Conservation (phyloP, 2,113 vertebrate species). For the Mus spicilegus region DNA sequence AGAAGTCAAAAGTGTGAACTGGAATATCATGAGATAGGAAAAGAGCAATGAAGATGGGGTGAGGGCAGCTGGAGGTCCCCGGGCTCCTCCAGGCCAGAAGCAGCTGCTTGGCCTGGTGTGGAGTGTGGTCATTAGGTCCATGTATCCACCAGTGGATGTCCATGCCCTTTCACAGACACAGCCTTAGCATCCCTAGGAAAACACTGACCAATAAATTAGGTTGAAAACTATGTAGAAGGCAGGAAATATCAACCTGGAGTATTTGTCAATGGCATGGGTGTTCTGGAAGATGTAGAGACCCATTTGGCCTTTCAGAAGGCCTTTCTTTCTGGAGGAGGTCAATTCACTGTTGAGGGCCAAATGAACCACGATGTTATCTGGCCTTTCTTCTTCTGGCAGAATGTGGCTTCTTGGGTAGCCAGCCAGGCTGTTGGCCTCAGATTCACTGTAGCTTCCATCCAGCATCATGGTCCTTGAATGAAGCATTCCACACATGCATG, state of each 20-base stretch:
- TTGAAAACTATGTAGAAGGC: constrained; percentile 97
- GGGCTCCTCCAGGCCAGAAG: not conserved
- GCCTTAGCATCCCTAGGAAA: constrained; percentile 87
- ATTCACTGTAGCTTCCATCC: constrained; percentile 93
- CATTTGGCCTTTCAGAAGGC: constrained; percentile 85
- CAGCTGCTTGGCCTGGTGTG: not conserved
- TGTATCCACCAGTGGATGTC: not conserved
- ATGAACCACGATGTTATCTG: constrained; percentile 92
- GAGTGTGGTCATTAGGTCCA: not conserved
- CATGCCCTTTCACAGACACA: constrained; percentile 24
- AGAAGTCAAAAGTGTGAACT: not conserved
- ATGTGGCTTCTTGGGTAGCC: constrained; percentile 91
- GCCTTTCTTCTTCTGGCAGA: constrained; percentile 92
- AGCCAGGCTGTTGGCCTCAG: constrained; percentile 93
- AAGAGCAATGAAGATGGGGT: not conserved
- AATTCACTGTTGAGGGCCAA: constrained; percentile 91
- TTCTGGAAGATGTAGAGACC: constrained; percentile 93
- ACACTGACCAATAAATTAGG: constrained; percentile 97
- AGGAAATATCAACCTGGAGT: constrained; percentile 96
- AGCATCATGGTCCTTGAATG: constrained; percentile 93
- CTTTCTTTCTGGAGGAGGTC: constrained; percentile 90
- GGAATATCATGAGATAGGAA: not conserved
- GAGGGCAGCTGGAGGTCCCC: not conserved
- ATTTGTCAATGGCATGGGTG: constrained; percentile 95
- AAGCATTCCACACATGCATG: constrained; percentile 92